phyloP scores from a whole-genome alignment of 2,888 invertebrate genomes.

The Cryptosula pallasiana region DNA sequence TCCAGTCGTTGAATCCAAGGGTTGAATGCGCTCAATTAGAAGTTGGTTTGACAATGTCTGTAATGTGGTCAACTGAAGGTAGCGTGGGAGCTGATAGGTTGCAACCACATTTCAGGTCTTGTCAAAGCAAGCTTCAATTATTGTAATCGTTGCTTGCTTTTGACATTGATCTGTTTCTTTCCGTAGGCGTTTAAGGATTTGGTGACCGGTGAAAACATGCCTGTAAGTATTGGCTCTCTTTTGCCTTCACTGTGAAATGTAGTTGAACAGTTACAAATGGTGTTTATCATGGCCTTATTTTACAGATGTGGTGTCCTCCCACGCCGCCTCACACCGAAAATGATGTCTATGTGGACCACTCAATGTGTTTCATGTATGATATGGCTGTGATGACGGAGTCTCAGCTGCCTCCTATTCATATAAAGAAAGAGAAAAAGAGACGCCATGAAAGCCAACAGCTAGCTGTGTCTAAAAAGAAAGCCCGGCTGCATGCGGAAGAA shows the following conservation, averaged over 20 bases:
- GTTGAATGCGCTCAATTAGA: not conserved
- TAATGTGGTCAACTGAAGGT: slow-evolving; percentile 19
- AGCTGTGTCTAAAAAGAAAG: not conserved
- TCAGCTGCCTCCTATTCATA: slow-evolving; percentile 72
- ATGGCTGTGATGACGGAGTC: slow-evolving; percentile 67
- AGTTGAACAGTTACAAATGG: not conserved
- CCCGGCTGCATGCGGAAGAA: not conserved
- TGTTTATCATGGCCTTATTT: slow-evolving; percentile 19
- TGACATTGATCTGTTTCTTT: slow-evolving; percentile 14
- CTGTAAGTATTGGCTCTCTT: slow-evolving; percentile 45
- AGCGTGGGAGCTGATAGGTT: not conserved
- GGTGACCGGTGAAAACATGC: slow-evolving; percentile 51
- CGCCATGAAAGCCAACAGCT: not conserved
- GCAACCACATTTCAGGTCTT: slow-evolving; percentile 20
- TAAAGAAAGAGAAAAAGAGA: slow-evolving; percentile 70
- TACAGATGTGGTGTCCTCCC: slow-evolving; percentile 90
- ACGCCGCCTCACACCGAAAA: slow-evolving; percentile 90
- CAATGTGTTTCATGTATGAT: slow-evolving; percentile 80
- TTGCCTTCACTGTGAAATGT: not conserved
- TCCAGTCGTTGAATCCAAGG: slow-evolving; percentile 17
- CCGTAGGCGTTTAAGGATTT: slow-evolving; percentile 30
- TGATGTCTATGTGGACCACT: slow-evolving; percentile 83
- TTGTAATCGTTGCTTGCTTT: slow-evolving; percentile 5
- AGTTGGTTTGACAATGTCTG: not conserved
- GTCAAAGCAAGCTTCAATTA: slow-evolving; percentile 2